These are phyloP conservation scores for Beris morrisii DNA, from an alignment of 2,888 invertebrate genomes.

Conservation along the genomic window DNA sequence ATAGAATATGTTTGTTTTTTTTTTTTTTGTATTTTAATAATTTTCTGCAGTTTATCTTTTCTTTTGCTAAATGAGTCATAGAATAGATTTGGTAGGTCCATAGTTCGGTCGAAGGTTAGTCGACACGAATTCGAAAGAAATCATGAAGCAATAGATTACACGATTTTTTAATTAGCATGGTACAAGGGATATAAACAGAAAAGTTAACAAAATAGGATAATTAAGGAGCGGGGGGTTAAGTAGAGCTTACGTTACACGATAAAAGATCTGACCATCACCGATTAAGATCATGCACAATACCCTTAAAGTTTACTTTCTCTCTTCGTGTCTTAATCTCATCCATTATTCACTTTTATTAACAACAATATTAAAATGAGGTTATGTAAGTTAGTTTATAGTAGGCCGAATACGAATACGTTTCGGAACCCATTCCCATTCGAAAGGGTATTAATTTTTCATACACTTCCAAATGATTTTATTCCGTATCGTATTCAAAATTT, in stretches of 20 bases:
- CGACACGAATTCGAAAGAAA: slow-evolving; percentile 23
- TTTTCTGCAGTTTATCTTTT: slow-evolving; percentile 20
- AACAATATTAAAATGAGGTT: slow-evolving; percentile 3
- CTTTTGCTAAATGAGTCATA: slow-evolving; percentile 16
- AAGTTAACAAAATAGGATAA: no score
- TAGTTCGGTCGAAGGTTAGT: slow-evolving; percentile 39
- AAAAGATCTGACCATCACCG: background rate
- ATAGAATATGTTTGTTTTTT: slow-evolving; percentile 12
- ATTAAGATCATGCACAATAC: background rate
- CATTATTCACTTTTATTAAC: slow-evolving; percentile 14
- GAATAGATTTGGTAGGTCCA: slow-evolving; percentile 21
- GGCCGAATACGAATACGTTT: background rate
- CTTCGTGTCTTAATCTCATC: slow-evolving; percentile 20
- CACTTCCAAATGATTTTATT: background rate
- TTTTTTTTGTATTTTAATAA: slow-evolving; percentile 19
- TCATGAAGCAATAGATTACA: no score
- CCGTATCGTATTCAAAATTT: no score
- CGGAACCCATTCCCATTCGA: background rate
- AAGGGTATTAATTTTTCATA: background rate
- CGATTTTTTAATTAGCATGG: no score
- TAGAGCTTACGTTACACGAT: no score
- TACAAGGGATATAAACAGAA: no score
- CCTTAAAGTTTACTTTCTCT: slow-evolving; percentile 4
- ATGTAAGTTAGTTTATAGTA: background rate
- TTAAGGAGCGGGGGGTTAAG: no score